phyloP scores from a whole-genome alignment of 2,797 vertebrate species.

The Gadopsis marmoratus region DNA sequence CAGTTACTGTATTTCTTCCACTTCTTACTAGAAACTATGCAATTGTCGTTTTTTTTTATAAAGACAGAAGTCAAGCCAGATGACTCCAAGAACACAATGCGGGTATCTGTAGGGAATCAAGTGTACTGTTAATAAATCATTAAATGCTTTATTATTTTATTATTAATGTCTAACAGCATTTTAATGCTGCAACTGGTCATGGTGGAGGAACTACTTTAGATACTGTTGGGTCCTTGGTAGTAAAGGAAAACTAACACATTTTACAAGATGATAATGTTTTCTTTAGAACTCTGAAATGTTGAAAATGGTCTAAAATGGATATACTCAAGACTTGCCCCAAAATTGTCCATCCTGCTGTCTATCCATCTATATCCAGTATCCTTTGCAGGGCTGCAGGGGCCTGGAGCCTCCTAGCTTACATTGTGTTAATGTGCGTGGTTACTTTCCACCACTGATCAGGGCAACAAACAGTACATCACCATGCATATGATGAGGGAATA shows the following conservation, averaged over 20 bases:
- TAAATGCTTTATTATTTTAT: too few relatives aligned
- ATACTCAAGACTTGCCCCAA: background rate
- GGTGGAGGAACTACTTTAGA: background rate
- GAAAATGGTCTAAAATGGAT: background rate
- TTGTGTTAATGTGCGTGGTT: background rate
- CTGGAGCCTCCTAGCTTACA: background rate
- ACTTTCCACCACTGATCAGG: background rate
- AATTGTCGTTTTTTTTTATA: constrained; percentile 1
- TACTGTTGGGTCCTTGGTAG: background rate
- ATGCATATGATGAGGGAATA: background rate
- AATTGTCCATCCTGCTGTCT: background rate
- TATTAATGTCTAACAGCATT: background rate
- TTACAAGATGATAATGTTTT: background rate
- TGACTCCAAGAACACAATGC: constrained; percentile 21
- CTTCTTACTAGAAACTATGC: background rate
- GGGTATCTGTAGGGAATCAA: background rate
- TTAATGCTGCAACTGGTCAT: background rate
- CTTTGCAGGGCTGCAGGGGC: background rate
- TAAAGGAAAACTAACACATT: background rate
- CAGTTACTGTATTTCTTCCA: constrained; percentile 15
- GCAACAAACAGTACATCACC: background rate
- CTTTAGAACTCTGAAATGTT: background rate
- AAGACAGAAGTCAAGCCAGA: constrained; percentile 11
- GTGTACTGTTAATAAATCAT: background rate
- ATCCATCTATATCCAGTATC: background rate